These are phyloP conservation scores for Falco novaeseelandiae DNA, from an alignment of 2,797 vertebrate genomes.

Conservation along the genomic window DNA sequence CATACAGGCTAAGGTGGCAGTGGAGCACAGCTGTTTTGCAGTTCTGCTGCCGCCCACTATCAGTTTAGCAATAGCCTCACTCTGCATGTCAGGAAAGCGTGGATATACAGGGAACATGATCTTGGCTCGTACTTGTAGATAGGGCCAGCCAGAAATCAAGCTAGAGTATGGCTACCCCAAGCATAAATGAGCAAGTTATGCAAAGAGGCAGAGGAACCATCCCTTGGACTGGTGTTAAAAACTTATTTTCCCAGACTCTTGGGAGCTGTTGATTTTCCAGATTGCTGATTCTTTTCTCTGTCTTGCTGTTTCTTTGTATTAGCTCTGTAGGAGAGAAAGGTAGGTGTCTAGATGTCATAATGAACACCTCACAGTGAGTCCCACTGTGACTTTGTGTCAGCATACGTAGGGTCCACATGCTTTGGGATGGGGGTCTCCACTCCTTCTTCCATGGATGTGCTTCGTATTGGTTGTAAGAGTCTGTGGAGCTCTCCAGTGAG, in stretches of 20 bases:
- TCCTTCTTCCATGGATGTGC: too few species aligned
- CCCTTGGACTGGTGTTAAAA: neutral
- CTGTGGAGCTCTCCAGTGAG: neutral
- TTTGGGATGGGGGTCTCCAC: neutral
- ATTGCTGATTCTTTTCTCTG: neutral
- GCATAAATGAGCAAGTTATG: neutral
- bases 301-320: neutral
- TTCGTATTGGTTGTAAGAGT: fast-evolving
- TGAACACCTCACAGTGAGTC: neutral
- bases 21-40: neutral
- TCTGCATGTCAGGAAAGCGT: neutral
- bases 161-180: too few species aligned
- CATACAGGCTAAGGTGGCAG: neutral
- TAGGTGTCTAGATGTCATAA: neutral
- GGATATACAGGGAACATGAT: neutral
- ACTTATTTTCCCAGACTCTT: neutral
- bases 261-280: neutral
- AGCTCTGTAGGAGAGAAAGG: neutral
- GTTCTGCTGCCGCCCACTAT: too few species aligned
- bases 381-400: neutral
- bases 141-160: neutral
- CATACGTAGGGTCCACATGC: fast-evolving
- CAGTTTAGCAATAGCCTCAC: neutral
- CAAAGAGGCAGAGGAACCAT: neutral
- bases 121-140: too few species aligned